A percentile compares a stretch with the other conserved stretches of the same genome.
phyloP scores from a whole-genome alignment of 1,140 invertebrate species.

The Nymphalis io region DNA sequence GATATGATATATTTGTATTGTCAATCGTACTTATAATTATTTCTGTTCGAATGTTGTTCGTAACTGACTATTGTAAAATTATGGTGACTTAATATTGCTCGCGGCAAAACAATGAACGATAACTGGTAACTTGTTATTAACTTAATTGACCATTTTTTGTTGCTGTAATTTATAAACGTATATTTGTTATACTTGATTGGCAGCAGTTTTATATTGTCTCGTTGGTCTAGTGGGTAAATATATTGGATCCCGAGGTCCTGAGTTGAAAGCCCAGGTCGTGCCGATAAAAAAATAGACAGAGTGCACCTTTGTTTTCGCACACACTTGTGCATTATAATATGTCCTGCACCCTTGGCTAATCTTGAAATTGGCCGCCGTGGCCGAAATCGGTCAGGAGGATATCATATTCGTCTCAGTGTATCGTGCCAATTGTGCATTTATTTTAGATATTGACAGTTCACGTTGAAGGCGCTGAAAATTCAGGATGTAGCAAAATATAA shows the following conservation, averaged over 20 bases:
- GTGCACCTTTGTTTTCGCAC: too few species aligned
- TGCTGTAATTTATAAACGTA: neutral
- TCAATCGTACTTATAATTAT: slow-evolving; percentile 39
- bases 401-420: too few species aligned
- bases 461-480: too few species aligned
- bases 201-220: neutral
- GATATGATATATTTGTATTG: slow-evolving; percentile 19
- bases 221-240: too few species aligned
- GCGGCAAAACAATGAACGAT: slow-evolving; percentile 6
- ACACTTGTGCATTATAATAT: too few species aligned
- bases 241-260: too few species aligned
- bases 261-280: too few species aligned
- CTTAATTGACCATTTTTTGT: slow-evolving; percentile 1
- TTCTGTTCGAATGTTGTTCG: slow-evolving; percentile 31
- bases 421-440: neutral
- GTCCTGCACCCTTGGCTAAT: too few species aligned
- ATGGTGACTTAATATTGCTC: slow-evolving; percentile 34
- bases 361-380: too few species aligned
- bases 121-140: neutral
- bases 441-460: neutral
- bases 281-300: too few species aligned
- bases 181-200: slow-evolving; percentile 2
- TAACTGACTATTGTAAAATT: slow-evolving; percentile 37
- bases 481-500: too few species aligned
- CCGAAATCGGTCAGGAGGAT: too few species aligned